Evolutionary conservation across 2,113 vertebrate genomes (phyloP).

Genomic region (Asarcornis scutulata): DNA sequence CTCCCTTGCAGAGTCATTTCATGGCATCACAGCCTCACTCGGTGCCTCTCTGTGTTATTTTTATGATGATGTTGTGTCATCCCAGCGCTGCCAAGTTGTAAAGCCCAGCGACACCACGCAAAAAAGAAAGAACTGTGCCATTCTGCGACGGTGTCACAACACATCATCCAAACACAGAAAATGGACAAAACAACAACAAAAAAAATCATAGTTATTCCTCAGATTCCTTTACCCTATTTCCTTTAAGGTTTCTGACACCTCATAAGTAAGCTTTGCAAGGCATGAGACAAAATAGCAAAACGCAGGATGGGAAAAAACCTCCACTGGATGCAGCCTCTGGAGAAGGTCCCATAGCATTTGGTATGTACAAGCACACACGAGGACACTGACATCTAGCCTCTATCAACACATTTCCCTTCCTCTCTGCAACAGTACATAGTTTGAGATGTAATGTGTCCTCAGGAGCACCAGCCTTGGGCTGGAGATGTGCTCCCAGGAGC

Average conservation of each 20-base stretch:
- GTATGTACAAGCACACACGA: background rate
- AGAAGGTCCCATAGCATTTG: background rate
- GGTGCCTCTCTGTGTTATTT: background rate
- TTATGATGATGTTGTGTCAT: background rate
- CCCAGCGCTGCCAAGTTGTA: background rate
- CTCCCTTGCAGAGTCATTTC: background rate
- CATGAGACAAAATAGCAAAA: background rate
- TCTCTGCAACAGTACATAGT: background rate
- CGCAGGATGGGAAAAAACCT: background rate
- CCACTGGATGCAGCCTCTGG: background rate
- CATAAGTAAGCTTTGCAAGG: background rate
- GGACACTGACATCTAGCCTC: background rate
- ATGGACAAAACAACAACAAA: background rate
- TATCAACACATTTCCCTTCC: background rate
- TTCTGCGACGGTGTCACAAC: background rate
- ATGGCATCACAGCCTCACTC: background rate
- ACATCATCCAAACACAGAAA: background rate
- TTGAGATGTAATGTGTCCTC: background rate
- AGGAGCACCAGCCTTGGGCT: background rate
- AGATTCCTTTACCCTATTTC: background rate
- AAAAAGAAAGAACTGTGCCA: background rate
- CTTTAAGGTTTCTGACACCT: background rate
- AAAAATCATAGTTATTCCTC: background rate
- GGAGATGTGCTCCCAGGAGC: background rate
- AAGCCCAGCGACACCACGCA: background rate